phyloP scores from a whole-genome alignment of 1,140 invertebrate species.

The Hyles euphorbiae region DNA sequence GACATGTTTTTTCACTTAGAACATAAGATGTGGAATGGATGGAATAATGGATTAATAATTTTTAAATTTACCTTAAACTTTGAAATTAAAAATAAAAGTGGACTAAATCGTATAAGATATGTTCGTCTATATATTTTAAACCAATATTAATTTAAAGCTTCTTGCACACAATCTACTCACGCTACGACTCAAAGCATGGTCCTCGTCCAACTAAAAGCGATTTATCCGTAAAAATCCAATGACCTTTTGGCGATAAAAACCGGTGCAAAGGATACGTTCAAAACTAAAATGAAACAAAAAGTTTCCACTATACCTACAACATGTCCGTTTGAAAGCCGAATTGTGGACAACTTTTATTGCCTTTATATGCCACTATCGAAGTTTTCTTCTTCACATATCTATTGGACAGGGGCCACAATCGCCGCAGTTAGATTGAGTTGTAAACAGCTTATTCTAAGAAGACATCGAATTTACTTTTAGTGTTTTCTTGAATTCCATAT shows the following conservation, averaged over 20 bases:
- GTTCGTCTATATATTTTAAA: no score
- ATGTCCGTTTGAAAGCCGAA: constrained; percentile 40
- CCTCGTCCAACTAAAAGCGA: no score
- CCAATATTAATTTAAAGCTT: no score
- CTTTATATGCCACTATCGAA: constrained; percentile 45
- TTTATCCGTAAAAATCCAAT: no score
- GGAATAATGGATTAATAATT: no score
- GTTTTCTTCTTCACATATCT: constrained; percentile 51
- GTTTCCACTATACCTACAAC: constrained; percentile 32
- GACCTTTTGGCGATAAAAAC: background rate
- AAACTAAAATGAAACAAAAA: constrained; percentile 38
- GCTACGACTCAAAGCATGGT: no score
- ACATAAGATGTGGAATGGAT: no score
- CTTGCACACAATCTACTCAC: no score
- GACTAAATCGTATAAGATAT: no score
- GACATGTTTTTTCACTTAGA: no score
- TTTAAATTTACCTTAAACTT: no score
- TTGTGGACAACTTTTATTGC: constrained; percentile 57
- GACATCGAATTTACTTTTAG: constrained; percentile 45
- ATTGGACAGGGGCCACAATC: constrained; percentile 44
- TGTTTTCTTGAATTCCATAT: constrained; percentile 52
- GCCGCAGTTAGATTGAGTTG: constrained; percentile 43
- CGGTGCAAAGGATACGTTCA: constrained; percentile 13
- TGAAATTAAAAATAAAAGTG: no score
- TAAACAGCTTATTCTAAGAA: constrained; percentile 53